phyloP scores from a whole-genome alignment of 2,888 invertebrate genomes.

The Drosophila gaucha region DNA sequence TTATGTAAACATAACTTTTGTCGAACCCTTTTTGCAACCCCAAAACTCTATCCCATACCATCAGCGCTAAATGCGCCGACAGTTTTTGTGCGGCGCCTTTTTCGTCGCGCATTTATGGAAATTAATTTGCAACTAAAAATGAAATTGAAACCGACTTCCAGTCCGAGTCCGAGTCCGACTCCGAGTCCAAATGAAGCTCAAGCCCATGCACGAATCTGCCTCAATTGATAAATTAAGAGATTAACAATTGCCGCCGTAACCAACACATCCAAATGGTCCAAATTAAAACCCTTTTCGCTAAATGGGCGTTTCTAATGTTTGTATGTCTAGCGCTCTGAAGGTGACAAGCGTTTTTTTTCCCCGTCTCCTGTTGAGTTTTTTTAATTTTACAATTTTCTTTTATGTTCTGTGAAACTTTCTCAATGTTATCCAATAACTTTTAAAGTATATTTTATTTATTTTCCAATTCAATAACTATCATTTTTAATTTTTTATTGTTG shows the following conservation, averaged over 20 bases:
- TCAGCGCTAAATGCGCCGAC: slow-evolving; percentile 2
- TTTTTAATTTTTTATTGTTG: too few relatives aligned
- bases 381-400: background rate
- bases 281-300: slow-evolving; percentile 49
- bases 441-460: too few relatives aligned
- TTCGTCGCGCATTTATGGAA: slow-evolving; percentile 78
- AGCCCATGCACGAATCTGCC: slow-evolving; percentile 25
- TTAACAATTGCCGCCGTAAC: slow-evolving; percentile 70
- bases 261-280: slow-evolving; percentile 44
- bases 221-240: slow-evolving; percentile 81
- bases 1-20: slow-evolving; percentile 79
- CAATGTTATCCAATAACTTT: background rate
- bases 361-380: slow-evolving; percentile 9
- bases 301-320: slow-evolving; percentile 71
- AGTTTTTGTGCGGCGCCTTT: slow-evolving; percentile 47
- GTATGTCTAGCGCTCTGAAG: slow-evolving; percentile 50
- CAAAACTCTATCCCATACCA: background rate
- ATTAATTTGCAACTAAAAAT: slow-evolving; percentile 81
- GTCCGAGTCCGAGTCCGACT: slow-evolving; percentile 19
- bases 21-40: slow-evolving; percentile 63
- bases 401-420: background rate
- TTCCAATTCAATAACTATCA: too few relatives aligned
- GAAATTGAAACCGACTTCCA: slow-evolving; percentile 52
- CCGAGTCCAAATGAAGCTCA: slow-evolving; percentile 1
- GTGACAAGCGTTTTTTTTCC: slow-evolving; percentile 51